A percentile compares a stretch with the other conserved stretches of the same genome.
Evolutionary conservation across 2,113 vertebrate species (phyloP).

Genomic region (Perca fluviatilis): DNA sequence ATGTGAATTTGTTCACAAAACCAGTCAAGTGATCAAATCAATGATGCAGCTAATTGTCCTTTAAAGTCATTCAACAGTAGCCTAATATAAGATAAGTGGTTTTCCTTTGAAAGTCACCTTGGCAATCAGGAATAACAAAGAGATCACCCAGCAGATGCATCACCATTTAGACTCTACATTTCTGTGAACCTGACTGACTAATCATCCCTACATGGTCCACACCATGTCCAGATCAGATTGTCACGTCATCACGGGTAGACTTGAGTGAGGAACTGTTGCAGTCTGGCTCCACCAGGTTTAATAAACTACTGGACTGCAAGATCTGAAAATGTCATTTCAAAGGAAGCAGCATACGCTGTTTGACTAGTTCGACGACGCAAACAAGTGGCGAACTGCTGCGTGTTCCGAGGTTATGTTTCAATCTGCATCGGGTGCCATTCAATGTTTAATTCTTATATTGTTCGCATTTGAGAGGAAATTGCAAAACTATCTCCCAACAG

Average conservation of each 20-base stretch:
- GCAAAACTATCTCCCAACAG: constrained; percentile 18
- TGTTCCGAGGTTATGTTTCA: constrained; percentile 6
- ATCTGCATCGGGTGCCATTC: constrained; percentile 10
- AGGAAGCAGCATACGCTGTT: neutral
- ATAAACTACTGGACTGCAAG: no score
- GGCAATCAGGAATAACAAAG: constrained; percentile 37
- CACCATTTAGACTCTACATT: constrained; percentile 38
- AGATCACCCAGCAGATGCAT: constrained; percentile 25
- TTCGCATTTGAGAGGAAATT: neutral
- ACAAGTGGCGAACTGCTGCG: constrained; percentile 4
- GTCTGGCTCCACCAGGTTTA: neutral
- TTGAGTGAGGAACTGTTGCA: constrained; percentile 18
- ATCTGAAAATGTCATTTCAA: neutral
- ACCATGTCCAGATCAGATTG: constrained; percentile 40
- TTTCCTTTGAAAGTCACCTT: constrained; percentile 77
- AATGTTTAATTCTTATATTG: constrained; percentile 19
- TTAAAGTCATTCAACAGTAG: constrained; percentile 34
- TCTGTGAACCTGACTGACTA: constrained; percentile 48
- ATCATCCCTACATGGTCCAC: constrained; percentile 34
- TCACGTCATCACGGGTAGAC: constrained; percentile 28
- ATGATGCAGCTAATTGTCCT: constrained; percentile 41
- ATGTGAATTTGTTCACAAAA: neutral
- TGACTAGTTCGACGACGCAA: neutral
- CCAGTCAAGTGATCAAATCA: constrained; percentile 42
- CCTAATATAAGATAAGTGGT: constrained; percentile 11